Conservation (phyloP, 2,797 vertebrate genomes). For the Brotula barbata region DNA sequence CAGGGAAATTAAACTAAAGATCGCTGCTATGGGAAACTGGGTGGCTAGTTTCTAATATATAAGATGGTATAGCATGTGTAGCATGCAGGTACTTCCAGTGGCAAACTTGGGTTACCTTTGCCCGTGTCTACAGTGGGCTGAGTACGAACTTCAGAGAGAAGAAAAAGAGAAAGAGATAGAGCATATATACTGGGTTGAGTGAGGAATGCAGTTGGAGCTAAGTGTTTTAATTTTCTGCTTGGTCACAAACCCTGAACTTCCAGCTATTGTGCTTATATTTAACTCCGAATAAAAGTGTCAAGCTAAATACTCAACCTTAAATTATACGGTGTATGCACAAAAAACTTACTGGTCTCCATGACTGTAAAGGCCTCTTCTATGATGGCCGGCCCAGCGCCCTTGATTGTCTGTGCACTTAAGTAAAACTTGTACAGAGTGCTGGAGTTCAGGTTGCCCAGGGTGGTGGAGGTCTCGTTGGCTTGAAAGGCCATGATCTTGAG, state of each 20-base stretch:
- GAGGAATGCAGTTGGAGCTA: slow-evolving; percentile 11
- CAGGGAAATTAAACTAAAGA: slow-evolving; percentile 21
- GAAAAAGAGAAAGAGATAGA: slow-evolving; percentile 69
- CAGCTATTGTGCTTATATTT: neutral
- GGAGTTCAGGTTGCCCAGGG: slow-evolving; percentile 86
- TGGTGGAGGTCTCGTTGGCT: slow-evolving; percentile 86
- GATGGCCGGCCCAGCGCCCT: slow-evolving; percentile 85
- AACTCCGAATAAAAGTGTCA: neutral
- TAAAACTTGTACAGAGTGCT: slow-evolving; percentile 94
- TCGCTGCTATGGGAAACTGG: slow-evolving; percentile 3
- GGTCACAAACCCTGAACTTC: neutral
- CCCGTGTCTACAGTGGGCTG: slow-evolving; percentile 87
- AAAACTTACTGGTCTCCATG: slow-evolving; percentile 90
- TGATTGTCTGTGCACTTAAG: slow-evolving; percentile 86
- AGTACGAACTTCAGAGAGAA: slow-evolving; percentile 83
- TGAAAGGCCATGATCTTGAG: slow-evolving; percentile 80
- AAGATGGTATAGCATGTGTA: slow-evolving; percentile 9
- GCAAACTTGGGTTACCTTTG: slow-evolving; percentile 88
- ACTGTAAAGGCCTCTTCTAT: slow-evolving; percentile 87
- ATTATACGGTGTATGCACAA: neutral
- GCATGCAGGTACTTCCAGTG: slow-evolving; percentile 77
- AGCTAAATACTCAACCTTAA: neutral
- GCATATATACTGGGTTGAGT: slow-evolving; percentile 25
- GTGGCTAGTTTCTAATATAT: slow-evolving; percentile 22
- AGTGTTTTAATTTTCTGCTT: slow-evolving; percentile 11